phyloP scores from a whole-genome alignment of 2,113 vertebrate genomes.

The Echinops telfairi region DNA sequence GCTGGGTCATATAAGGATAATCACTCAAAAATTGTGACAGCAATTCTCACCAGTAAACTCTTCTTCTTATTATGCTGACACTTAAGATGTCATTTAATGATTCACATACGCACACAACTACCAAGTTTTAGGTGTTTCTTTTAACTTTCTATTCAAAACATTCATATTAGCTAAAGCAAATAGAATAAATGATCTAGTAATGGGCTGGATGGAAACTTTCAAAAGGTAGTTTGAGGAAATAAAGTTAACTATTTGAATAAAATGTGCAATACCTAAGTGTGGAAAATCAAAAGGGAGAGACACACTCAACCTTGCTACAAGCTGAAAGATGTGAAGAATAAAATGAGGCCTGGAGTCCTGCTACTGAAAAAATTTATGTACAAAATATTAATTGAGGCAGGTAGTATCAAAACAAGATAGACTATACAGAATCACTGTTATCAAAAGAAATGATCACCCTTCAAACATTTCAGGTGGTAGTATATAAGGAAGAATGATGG shows the following conservation, averaged over 20 bases:
- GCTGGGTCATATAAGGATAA: slow-evolving; percentile 74
- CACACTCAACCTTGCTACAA: neutral
- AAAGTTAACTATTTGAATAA: neutral
- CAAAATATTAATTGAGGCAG: neutral
- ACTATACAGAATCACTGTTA: neutral
- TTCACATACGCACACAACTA: slow-evolving; percentile 42
- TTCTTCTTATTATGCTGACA: slow-evolving; percentile 72
- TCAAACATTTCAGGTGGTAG: no score
- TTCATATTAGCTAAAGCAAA: neutral
- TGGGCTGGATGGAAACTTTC: neutral
- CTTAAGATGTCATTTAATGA: slow-evolving; percentile 71
- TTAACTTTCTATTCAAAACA: slow-evolving; percentile 33
- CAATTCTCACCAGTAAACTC: slow-evolving; percentile 77
- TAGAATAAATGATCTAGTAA: neutral
- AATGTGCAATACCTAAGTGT: neutral
- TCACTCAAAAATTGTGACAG: slow-evolving; percentile 79
- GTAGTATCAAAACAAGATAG: neutral
- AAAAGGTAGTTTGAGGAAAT: neutral
- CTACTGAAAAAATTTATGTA: neutral
- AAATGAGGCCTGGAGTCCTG: neutral
- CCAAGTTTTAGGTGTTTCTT: slow-evolving; percentile 42
- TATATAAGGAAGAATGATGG: no score
- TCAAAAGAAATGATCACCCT: no score
- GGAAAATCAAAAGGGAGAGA: neutral
- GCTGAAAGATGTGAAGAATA: neutral